Evolutionary conservation across 2,797 vertebrate species (phyloP), one percentile per base, ranked within the genome.

Genomic region (Neosalanx taihuensis): DNA sequence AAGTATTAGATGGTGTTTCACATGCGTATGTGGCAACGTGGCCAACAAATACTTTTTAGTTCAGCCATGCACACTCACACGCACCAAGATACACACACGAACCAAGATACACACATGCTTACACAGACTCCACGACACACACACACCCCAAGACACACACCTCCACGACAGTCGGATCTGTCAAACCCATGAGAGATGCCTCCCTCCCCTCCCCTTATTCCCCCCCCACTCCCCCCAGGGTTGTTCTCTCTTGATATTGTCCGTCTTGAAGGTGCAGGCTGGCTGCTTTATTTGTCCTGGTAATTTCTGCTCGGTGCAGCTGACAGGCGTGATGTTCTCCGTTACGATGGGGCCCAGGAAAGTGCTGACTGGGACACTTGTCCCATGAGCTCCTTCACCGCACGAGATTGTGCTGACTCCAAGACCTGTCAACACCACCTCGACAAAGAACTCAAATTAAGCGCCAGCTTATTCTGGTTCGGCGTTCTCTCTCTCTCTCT

Each of bases 331-430:
- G 86, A 87, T 89, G 90, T 92, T 90, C 89, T 89, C 85, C 89
- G 84, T 85, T 79, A 83, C 86, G 72, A 70, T 51, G 75, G 76
- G 83, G 75, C 84, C 83, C 70, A 80, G 80, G 86, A 92, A 92
- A 90, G 74, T 90, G 92, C 91, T 93, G 91, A 93, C 91, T 86
- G 82, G 82, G 86, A 87, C 85, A 78, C 86, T 91, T 89, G 90
- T 92, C 90, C 91, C 84, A 76, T 86, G 88, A 89, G 91, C 90
- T 91, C 86, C 6, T 83, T 83, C 80, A 81, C 18, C 51, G 51
- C 15, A 56, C 58, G 37, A 76, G 85, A 89, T 89, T 92, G 84
- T 91, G 92, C 91, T 93, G 92, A 93, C 84, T 61, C 79, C 20
- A 76, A 83, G 80, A 70, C 83, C 82, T 89, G 89, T 90, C 87